Percentiles rank a stretch among this genome's conserved stretches.
phyloP scores from a whole-genome alignment of 2,113 vertebrate genomes.

The Eolophus roseicapilla region DNA sequence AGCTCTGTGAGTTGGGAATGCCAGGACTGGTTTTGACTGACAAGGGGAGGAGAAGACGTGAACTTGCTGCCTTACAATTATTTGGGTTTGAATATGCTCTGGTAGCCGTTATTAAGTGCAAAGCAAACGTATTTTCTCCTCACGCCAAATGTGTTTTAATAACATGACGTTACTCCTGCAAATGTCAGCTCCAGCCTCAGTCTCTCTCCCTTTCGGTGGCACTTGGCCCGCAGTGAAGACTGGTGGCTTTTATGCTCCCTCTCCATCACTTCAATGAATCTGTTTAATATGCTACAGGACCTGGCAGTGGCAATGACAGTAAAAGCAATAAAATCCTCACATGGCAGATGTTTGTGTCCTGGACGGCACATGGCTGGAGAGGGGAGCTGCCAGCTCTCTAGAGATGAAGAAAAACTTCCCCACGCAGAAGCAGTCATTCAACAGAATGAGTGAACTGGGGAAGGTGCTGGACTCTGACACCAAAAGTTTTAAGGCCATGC shows the following conservation, averaged over 20 bases:
- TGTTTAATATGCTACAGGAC: constrained; percentile 87
- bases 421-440: accelerated
- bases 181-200: neutral
- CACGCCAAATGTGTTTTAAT: constrained; percentile 17
- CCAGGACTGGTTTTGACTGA: neutral
- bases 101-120: neutral
- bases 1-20: accelerated
- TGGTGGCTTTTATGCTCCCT: constrained; percentile 79
- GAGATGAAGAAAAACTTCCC: neutral
- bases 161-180: neutral
- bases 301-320: constrained; percentile 75
- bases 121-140: constrained; percentile 7
- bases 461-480: neutral
- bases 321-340: constrained; percentile 79
- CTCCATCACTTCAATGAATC: constrained; percentile 85
- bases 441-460: neutral
- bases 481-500: neutral
- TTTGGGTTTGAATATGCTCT: neutral
- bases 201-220: neutral
- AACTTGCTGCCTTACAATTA: neutral
- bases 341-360: constrained; percentile 33
- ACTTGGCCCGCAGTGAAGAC: constrained; percentile 63
- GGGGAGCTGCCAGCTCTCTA: neutral
- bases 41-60: neutral
- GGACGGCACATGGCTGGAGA: neutral